A percentile compares a stretch with the other conserved stretches of the same genome.
Conservation (phyloP, 2,113 vertebrate species). For the Thamnaconus septentrionalis region DNA sequence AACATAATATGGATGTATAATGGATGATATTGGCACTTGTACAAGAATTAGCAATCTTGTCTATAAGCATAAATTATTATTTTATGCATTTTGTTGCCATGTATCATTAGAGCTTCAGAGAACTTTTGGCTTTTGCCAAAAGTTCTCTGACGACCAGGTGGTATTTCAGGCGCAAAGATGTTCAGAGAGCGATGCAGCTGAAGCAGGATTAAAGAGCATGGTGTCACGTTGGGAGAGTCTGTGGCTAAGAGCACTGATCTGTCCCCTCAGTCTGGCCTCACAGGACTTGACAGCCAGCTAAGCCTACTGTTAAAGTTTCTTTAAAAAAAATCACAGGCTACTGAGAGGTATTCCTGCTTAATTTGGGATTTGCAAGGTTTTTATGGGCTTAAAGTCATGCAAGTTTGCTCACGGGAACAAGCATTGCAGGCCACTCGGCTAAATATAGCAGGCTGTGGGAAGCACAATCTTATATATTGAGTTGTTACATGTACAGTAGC, state of each 20-base stretch:
- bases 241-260: conserved; percentile 28
- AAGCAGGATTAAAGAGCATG: conserved; percentile 45
- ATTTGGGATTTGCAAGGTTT: too few relatives aligned
- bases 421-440: not conserved
- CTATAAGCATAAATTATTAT: too few relatives aligned
- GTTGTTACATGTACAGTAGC: conserved; percentile 1
- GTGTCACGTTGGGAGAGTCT: conserved; percentile 34
- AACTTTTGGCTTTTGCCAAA: too few relatives aligned
- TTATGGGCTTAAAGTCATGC: too few relatives aligned
- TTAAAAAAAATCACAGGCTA: too few relatives aligned
- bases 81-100: too few relatives aligned
- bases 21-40: too few relatives aligned
- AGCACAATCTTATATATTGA: not conserved
- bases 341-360: too few relatives aligned
- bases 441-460: conserved; percentile 33
- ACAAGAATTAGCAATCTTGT: too few relatives aligned
- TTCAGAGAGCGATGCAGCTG: conserved; percentile 7
- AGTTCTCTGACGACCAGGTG: not conserved
- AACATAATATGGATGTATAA: too few relatives aligned
- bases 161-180: conserved; percentile 17
- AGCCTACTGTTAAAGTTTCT: conserved; percentile 23
- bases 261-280: conserved; percentile 17
- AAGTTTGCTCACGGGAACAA: too few relatives aligned
- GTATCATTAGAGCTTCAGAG: too few relatives aligned
- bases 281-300: conserved; percentile 36